Evolutionary conservation across 2,797 vertebrate species (phyloP).

Genomic region (Bovichtus variegatus): DNA sequence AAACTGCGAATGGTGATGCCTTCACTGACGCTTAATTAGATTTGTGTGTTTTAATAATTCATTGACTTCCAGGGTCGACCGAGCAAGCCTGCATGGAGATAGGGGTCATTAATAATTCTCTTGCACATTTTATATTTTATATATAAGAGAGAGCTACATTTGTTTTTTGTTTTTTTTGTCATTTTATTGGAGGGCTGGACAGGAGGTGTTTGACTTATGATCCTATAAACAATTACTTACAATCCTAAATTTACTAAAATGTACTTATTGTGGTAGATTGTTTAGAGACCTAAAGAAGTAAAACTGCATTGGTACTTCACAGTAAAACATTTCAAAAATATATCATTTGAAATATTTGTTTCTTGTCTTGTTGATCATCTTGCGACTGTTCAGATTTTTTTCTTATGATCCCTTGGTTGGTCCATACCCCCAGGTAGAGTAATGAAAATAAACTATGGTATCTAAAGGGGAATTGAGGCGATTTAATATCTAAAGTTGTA

Average conservation of each 20-base stretch:
- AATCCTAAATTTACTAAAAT: neutral
- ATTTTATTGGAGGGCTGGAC: constrained; percentile 11
- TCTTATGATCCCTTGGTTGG: neutral
- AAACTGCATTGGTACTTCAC: neutral
- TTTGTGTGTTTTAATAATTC: constrained; percentile 26
- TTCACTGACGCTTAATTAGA: constrained; percentile 19
- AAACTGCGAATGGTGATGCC: neutral
- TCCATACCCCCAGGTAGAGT: neutral
- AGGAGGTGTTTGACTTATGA: neutral
- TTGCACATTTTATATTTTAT: constrained; percentile 17
- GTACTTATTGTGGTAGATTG: neutral
- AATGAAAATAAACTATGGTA: neutral
- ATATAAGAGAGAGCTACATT: neutral
- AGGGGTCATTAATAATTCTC: constrained; percentile 57
- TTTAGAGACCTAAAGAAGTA: neutral
- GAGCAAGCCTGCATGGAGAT: constrained; percentile 12
- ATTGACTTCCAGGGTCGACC: constrained; percentile 28
- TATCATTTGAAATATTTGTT: neutral
- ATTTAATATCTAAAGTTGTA: neutral
- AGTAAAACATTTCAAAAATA: neutral
- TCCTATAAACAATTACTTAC: neutral
- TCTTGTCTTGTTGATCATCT: neutral
- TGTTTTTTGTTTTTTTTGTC: neutral
- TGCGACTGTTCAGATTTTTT: neutral
- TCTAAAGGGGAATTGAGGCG: neutral